Evolutionary conservation across 2,113 vertebrate species (phyloP).

Genomic region (Heterocephalus glaber): DNA sequence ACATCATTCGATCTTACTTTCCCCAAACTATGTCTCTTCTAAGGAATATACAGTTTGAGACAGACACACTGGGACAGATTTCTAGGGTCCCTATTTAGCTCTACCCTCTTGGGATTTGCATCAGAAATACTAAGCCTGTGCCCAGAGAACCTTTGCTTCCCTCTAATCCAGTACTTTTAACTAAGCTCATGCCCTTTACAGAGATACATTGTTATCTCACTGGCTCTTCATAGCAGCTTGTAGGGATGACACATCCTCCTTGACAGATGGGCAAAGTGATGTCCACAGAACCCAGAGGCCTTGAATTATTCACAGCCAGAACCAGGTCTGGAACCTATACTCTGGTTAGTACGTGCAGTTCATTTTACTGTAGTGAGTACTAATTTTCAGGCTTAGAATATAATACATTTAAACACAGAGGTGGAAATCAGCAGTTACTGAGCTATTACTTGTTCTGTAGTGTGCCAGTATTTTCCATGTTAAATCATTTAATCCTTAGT

Average conservation of each 20-base stretch:
- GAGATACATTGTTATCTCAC: neutral
- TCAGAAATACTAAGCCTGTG: constrained; percentile 4
- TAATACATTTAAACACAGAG: constrained; percentile 23
- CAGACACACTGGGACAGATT: neutral
- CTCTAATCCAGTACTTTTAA: constrained; percentile 55
- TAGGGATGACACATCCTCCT: neutral
- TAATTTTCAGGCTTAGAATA: constrained; percentile 44
- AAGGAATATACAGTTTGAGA: neutral
- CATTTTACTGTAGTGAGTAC: constrained; percentile 33
- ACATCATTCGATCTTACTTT: neutral
- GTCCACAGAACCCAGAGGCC: neutral
- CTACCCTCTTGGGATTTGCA: constrained; percentile 34
- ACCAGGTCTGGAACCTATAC: neutral
- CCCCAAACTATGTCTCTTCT: constrained; percentile 38
- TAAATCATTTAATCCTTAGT: constrained; percentile 11
- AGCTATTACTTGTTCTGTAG: constrained; percentile 16
- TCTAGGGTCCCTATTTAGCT: neutral
- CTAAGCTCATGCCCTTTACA: neutral
- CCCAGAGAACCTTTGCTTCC: neutral
- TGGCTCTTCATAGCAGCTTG: neutral
- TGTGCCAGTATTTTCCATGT: neutral
- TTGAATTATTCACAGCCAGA: constrained; percentile 12
- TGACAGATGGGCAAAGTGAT: constrained; percentile 28
- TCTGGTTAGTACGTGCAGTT: neutral
- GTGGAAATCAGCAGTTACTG: constrained; percentile 25